Conservation (phyloP, 2,888 invertebrate species). For the Morpho achilles region DNA sequence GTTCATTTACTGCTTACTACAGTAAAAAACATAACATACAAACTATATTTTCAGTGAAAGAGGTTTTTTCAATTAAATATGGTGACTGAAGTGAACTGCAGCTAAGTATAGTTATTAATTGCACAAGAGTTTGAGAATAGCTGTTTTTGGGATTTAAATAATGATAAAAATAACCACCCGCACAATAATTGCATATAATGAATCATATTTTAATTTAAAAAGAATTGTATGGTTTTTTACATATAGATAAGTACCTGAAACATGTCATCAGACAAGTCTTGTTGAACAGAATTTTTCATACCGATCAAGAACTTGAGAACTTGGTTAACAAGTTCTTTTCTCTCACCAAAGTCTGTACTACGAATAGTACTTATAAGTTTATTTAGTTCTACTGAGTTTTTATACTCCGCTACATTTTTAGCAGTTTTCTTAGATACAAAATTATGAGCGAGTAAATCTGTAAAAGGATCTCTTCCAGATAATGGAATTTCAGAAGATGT, state of each 20-base stretch:
- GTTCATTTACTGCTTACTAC: too few species aligned
- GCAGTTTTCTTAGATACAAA: conserved; percentile 50
- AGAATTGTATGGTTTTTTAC: too few species aligned
- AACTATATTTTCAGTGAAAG: too few species aligned
- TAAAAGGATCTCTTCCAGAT: conserved; percentile 48
- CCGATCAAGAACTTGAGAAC: conserved; percentile 51
- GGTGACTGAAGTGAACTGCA: too few species aligned
- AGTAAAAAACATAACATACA: too few species aligned
- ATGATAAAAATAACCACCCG: too few species aligned
- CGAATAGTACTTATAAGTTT: conserved; percentile 48
- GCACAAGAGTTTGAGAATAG: too few species aligned
- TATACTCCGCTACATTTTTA: conserved; percentile 62
- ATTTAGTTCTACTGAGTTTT: conserved; percentile 52
- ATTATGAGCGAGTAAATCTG: conserved; percentile 57
- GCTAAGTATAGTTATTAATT: too few species aligned
- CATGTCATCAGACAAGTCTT: conserved; percentile 51
- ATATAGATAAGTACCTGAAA: conserved; percentile 48
- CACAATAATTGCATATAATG: too few species aligned
- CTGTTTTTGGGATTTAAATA: too few species aligned
- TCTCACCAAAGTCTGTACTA: conserved; percentile 46
- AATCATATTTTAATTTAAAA: too few species aligned
- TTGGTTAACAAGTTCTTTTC: conserved; percentile 45
- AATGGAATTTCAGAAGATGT: conserved; percentile 40
- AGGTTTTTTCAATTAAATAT: too few species aligned
- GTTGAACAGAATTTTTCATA: conserved; percentile 49